Conservation (phyloP, 64 coral and sea anemone species). For the Montipora sp. region DNA sequence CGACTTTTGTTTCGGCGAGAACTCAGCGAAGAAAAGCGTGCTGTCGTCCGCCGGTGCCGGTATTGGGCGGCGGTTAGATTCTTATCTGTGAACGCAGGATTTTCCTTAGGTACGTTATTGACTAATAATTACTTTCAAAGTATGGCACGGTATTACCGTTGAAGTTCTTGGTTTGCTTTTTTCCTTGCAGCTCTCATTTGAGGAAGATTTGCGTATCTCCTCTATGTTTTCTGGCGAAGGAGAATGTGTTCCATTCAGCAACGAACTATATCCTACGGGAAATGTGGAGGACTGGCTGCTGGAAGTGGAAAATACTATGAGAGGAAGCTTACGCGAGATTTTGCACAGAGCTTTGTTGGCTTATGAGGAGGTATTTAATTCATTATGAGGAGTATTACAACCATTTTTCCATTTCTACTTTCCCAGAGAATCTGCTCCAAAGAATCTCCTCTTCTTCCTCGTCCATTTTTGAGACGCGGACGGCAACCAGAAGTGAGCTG, state of each 20-base stretch:
- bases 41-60: too few relatives aligned
- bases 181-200: conserved; percentile 79
- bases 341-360: conserved; percentile 73
- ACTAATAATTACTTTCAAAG: too few relatives aligned
- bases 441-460: too few relatives aligned
- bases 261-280: conserved; percentile 85
- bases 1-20: background rate
- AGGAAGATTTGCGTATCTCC: conserved; percentile 97
- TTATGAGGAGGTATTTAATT: conserved; percentile 57
- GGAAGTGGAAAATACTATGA: conserved; percentile 97
- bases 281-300: conserved; percentile 99
- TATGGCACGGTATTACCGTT: too few relatives aligned
- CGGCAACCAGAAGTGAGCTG: too few relatives aligned
- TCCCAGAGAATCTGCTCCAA: too few relatives aligned
- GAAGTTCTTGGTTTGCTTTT: background rate
- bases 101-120: background rate
- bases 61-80: background rate
- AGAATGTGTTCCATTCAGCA: conserved; percentile 91
- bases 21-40: too few relatives aligned
- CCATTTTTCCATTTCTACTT: too few relatives aligned
- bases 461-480: too few relatives aligned
- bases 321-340: conserved; percentile 82
- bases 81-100: background rate
- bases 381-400: too few relatives aligned
- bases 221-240: conserved; percentile 98